Evolutionary conservation across 2,888 invertebrate genomes (phyloP), one percentile per base, ranked within the genome.

Genomic region (Caprella mutica): DNA sequence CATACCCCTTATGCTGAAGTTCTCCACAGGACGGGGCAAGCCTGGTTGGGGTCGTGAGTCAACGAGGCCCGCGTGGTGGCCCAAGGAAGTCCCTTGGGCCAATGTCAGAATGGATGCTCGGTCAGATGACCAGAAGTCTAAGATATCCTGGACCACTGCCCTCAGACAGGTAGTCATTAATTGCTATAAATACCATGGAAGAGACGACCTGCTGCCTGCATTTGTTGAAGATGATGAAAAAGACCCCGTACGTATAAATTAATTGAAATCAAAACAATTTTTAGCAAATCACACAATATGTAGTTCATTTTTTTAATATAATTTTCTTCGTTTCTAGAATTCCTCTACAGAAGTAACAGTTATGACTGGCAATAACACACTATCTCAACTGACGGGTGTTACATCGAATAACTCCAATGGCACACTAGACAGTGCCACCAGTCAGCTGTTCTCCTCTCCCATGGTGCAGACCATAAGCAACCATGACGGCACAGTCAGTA

Each of bases 91-190:
- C 69, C 94, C 96, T 5, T 96, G 94, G 94, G 94, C 94, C 60
- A 96, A 96, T 77, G 94, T 96, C 14, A 80, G 94, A 67, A 93
- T 93, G 87, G 96, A 96, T 76, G 94, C 92, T 2, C 78, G 96
- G 66, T 83, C 89, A 21, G 94, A 94, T 72, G 92, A 94, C 70
- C 92, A 94, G 72, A 96, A 96, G 72, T 72, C 73, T 50, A 75
- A 93, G 92, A 92, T 94, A 73, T 93, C 93, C 55, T 96, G 96
- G 94, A 96, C 94, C 26, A 92, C 94, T 74, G 94, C 94, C 29
- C 77, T 96, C 68, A 80, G 94, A 50, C 92, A 93, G 76, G 94
- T 96, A 68, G 94, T 96, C 61, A 87, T 92, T 71, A 94, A 94
- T 76, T 96, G 96, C 76, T 96, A 96, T 78, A 93, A 92, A 77